Base-by-base conservation (phyloP, 2,113 vertebrate species). In the Callaeas wilsoni region DNA sequence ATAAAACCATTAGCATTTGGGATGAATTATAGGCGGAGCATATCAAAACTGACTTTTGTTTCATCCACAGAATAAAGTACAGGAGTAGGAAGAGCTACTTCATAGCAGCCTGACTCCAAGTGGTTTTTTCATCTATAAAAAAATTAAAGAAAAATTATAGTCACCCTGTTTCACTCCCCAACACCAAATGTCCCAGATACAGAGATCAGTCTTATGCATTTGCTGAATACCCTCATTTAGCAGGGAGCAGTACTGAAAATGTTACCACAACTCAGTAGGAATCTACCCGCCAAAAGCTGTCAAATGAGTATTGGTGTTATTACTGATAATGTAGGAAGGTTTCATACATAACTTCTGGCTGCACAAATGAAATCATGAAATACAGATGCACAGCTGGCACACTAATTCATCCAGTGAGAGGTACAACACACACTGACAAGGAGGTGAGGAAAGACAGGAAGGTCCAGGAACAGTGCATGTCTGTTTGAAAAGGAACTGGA, bases 401-500 rank as follows among this genome's bases (percentile, higher is more conserved):
- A 89, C 8, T 1, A 67, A 52, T 44, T 69, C 25, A 67, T 73
- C 37, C 86, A 92, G 42, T 2, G 0, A 77, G 64, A 89, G 25
- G 64, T 50, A 78, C 56, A 92, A 75, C 39, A 78, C 23, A 56
- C 68, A 55, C 21, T 77, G 89, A 84, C 35, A 75, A n/a, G 80
- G 42, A 84, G 80, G 77, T 87, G 86, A 92, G 65, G 73, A 95
- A 84, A 93, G 86, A 89, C 52, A 65, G 52, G 80, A 87, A 84
- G 62, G 91, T 57, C 44, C 47, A 83, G 65, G 62, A 95, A 94
- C 70, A 91, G 65, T 56, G 57, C 77, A 46, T 1, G 35, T 41
- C 84, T 97, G 92, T 90, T 57, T 82, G 63, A 71, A 94, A 92
- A 94, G 93, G 87, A 96, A 92, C 73, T 94, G 47, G 69, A 84